Evolutionary conservation across 2,113 vertebrate genomes (phyloP), one percentile per base, ranked within the genome.

Genomic region (Dasyornis broadbenti): DNA sequence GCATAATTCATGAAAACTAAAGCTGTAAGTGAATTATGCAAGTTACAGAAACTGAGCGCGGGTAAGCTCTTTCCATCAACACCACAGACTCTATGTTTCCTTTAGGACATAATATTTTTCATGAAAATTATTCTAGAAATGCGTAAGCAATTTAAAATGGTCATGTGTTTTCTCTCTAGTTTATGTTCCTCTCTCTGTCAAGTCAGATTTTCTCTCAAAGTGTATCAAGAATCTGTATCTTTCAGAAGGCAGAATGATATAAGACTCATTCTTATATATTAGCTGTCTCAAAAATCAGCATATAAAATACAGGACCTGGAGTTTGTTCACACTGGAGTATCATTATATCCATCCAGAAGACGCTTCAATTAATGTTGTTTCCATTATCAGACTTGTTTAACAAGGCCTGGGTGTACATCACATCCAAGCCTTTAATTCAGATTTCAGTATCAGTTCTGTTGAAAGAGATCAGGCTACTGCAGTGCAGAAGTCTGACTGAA

Each of bases 11-110:
- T 45, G 79, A 86, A 88, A 89, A 86, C 31, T 20, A 73, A 90
- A 95, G 60, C 33, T 89, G 6, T 17, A 49, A 76, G 30, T 27
- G 54, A 94, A 31, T 82, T 95, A 47, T 18, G 24, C 53, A 94
- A 73, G 56, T 70, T 89, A 73, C 47, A 63, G 37, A 92, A 90
- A 77, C 50, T 64, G 42, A 90, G 52, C 50, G 52, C 0, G 0
- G 89, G 47, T 56, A 90, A 95, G 42, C 7, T 27, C 40, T 75
- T 95, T 94, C 85, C 64, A 78, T 90, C 92, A 93, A 75, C 92
- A 83, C 54, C 72, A 81, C 18, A 30, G 33, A 24, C 37, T 64
- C 60, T 24, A 21, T 56, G 18, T 61, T 85, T 90, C 88, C 49
- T 92, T 86, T 57, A 83, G 59, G 72, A 82, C 64, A 49, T 59